Base-by-base conservation (phyloP, 1,140 invertebrate genomes). In the Linepithema humile region DNA sequence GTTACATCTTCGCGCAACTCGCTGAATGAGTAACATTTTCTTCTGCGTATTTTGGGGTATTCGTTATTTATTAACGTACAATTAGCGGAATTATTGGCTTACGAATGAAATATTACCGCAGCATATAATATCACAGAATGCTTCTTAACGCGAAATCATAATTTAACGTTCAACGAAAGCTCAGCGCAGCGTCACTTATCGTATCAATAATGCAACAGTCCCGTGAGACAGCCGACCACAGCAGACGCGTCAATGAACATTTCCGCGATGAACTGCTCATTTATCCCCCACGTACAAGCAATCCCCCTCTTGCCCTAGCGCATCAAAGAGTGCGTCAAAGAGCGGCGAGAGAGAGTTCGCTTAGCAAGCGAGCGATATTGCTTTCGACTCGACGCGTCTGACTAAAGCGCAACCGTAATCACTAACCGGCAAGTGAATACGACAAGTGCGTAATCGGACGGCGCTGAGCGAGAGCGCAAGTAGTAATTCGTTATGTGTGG, bases 391-490 rank as follows among this genome's bases (percentile, higher is more conserved):
- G 15, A 29, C 4, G 38, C 70, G 23, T 74, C 15, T 35, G 53
- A 35, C 57, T n/a, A 60, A 74, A 74, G 17, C 20, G 7, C 1
- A 35, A 87, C 48, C 53, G 40, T 57, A 38, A 75, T 86, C 67
- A 40, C 3, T 59, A 55, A 45, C 73, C 62, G 82, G 87, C 73
- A 84, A 87, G 86, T 88, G 82, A 53, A 70, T 35, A 50, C 50
- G 45, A 32, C 38, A 1, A 6, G n/a, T 35, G 9, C n/a, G 0
- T 0, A 29, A 20, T 12, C 26, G 15, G 40, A 17, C 84, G 15
- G 12, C 4, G n/a, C 20, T n/a, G 29, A 17, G 15, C 3, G 50
- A 32, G 40, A 59, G 9, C 17, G 45, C 3, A 38, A 86, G 85
- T 87, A 59, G 72, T 80, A 1, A 6, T 12, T 3, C 4, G 0